A percentile compares a stretch with the other conserved stretches of the same genome.
Conservation (phyloP, 64 coral and sea anemone species). For the Stylophora pistillata region DNA sequence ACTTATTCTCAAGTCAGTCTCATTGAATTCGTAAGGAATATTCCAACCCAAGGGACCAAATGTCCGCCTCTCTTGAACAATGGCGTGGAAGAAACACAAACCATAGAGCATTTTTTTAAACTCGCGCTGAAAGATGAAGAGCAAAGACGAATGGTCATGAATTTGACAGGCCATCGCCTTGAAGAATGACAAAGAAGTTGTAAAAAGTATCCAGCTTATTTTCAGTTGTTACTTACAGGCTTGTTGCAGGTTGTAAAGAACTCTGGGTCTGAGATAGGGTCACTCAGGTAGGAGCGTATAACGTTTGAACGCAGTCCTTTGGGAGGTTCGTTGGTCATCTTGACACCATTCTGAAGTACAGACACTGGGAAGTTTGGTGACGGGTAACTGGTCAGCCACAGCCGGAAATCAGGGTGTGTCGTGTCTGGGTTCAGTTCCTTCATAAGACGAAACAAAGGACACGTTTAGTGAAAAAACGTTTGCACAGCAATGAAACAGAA, state of each 20-base stretch:
- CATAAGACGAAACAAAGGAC: not conserved
- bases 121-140: slow-evolving; percentile 47
- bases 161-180: too few species aligned
- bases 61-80: slow-evolving; percentile 88
- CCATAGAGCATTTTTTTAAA: slow-evolving; percentile 95
- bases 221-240: slow-evolving; percentile 59
- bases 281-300: slow-evolving; percentile 85
- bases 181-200: too few species aligned
- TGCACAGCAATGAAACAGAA: not conserved
- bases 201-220: too few species aligned
- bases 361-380: slow-evolving; percentile 97
- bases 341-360: slow-evolving; percentile 99
- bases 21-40: slow-evolving; percentile 99
- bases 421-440: slow-evolving; percentile 96
- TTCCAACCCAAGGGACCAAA: slow-evolving; percentile 97
- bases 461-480: not conserved
- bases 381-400: slow-evolving; percentile 98
- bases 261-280: slow-evolving; percentile 97
- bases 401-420: slow-evolving; percentile 95
- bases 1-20: slow-evolving; percentile 93
- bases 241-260: slow-evolving; percentile 96
- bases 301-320: slow-evolving; percentile 95
- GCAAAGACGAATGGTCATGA: not conserved
- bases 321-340: slow-evolving; percentile 98
- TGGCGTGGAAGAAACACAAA: slow-evolving; percentile 97